Evolutionary conservation across 2,113 vertebrate species (phyloP), one percentile per base, ranked within the genome.

Genomic region (Pteropus alecto): DNA sequence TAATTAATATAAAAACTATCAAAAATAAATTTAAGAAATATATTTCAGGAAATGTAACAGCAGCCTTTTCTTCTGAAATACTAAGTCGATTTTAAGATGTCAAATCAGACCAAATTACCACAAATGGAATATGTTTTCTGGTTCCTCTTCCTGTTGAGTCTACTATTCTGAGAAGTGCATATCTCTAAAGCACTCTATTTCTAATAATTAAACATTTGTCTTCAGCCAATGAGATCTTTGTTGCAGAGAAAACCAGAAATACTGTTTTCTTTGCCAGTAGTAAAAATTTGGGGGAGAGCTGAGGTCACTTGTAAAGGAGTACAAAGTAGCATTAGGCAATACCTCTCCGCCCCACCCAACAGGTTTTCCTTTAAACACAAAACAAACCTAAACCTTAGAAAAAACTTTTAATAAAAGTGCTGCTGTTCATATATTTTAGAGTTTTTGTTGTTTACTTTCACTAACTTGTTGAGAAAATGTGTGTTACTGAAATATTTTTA

Each of bases 401-500:
- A 61, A 46, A 43, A 65, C 54, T 92, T 46, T 87, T 92, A 89
- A 88, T 78, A 97, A 96, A 95, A 97, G 0, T 56, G 48, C 74
- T 84, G 46, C 63, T 97, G 86, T 96, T 97, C 43, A 2, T 84
- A 76, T 85, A 94, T 91, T 94, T 92, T 68, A 97, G 61, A 89
- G 38, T 77, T 97, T 97, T 97, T 70, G 68, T 96, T 98, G 94
- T 97, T 98, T 98, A 95, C 96, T 92, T 94, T 93, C 70, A 87
- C 30, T 94, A 95, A 93, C 71, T 94, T 95, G 96, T 74, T 83
- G 81, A 97, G 73, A 86, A 98, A 97, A 95, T 82, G 93, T 51
- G 2, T 89, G 76, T 60, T 93, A n/a, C n/a, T 48, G 95, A 89
- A 93, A 77, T 97, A 78, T 98, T 98, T 97, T 98, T 98, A 98